Conservation (phyloP, 2,113 vertebrate species). For the Furnarius figulus region DNA sequence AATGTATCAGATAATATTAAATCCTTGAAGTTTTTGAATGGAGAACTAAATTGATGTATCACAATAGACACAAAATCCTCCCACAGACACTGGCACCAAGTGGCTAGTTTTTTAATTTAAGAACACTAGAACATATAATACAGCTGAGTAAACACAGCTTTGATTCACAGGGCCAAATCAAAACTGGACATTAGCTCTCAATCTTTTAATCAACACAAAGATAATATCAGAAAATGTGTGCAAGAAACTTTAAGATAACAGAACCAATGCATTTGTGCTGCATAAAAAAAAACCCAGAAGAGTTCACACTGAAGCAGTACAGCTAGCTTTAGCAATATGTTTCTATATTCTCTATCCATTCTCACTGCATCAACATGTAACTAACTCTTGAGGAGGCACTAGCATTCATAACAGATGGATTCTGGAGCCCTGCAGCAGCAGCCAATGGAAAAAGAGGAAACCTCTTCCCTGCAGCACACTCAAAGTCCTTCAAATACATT, state of each 20-base stretch:
- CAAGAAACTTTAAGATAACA: not conserved
- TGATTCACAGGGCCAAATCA: not conserved
- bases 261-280: not conserved
- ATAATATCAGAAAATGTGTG: fast-evolving
- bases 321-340: not conserved
- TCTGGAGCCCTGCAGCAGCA: not conserved
- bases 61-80: not conserved
- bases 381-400: not conserved
- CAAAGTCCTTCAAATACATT: not conserved
- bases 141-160: not conserved
- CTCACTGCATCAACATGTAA: not conserved
- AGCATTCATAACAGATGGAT: not conserved
- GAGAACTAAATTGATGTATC: not conserved
- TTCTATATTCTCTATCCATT: not conserved
- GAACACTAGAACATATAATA: not conserved
- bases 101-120: not conserved
- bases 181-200: not conserved
- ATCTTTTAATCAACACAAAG: not conserved
- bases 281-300: not conserved
- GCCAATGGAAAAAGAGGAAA: not conserved
- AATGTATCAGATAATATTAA: not conserved
- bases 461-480: not conserved
- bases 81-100: not conserved
- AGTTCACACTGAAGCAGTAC: not conserved
- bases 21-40: not conserved